These are phyloP conservation scores for Sussaba pulchella DNA, from an alignment of 2,888 invertebrate species.

Conservation along the genomic window DNA sequence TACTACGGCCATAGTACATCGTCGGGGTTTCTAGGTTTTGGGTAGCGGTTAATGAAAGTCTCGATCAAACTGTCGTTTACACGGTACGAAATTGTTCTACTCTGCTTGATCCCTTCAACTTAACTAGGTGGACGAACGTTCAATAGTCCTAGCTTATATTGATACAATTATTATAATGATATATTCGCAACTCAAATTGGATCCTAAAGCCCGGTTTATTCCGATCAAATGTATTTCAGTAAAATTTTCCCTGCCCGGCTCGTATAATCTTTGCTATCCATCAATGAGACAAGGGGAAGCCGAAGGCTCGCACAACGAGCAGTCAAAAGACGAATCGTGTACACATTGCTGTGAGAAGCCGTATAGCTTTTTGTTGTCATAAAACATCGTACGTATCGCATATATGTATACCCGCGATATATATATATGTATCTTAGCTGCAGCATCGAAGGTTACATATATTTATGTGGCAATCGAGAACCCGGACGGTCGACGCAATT, in stretches of 20 bases:
- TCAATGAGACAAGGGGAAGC: neutral
- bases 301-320: neutral
- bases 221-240: neutral
- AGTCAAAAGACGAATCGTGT: neutral
- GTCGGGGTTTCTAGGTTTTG: constrained; percentile 1
- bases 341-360: neutral
- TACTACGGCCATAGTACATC: constrained; percentile 32
- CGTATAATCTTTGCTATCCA: neutral
- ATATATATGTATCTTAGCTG: too few species aligned
- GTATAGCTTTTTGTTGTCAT: constrained; percentile 16
- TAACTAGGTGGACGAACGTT: neutral
- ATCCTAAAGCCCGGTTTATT: neutral
- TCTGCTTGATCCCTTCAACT: constrained; percentile 3
- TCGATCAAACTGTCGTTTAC: neutral
- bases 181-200: neutral
- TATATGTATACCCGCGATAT: neutral
- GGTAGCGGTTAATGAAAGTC: neutral
- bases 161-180: neutral
- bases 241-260: neutral
- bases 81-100: neutral
- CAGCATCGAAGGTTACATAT: neutral
- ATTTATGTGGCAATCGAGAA: constrained; percentile 27
- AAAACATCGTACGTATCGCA: neutral
- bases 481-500: constrained; percentile 43
- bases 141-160: neutral